Evolutionary conservation across 1,140 invertebrate genomes (phyloP).

Genomic region (Drosophila kurseongensis): DNA sequence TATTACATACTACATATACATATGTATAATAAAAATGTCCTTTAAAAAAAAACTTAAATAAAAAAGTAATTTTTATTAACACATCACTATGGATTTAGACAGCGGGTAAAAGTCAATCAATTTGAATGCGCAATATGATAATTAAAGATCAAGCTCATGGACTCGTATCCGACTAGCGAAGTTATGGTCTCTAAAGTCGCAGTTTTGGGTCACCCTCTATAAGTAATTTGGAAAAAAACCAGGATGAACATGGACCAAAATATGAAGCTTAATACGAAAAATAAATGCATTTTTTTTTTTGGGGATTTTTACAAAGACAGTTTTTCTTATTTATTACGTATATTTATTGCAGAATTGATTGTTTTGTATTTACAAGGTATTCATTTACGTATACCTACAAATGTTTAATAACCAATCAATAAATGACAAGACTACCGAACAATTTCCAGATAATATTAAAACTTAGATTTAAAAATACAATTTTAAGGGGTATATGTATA

Average conservation of each 20-base stretch:
- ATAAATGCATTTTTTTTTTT: too few relatives aligned
- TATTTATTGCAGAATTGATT: conserved; percentile 31
- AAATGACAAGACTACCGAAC: neutral
- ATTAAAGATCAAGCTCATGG: too few relatives aligned
- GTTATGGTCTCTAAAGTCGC: too few relatives aligned
- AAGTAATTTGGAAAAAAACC: neutral
- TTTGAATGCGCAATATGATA: too few relatives aligned
- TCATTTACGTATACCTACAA: conserved; percentile 14
- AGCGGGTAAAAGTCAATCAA: too few relatives aligned
- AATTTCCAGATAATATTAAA: too few relatives aligned
- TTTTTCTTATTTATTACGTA: neutral
- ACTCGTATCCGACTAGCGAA: too few relatives aligned
- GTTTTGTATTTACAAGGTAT: conserved; percentile 36
- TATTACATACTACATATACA: conserved; percentile 74
- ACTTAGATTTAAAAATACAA: neutral
- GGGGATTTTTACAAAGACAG: too few relatives aligned
- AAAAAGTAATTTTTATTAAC: neutral
- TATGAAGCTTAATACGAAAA: too few relatives aligned
- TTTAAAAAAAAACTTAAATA: conserved; percentile 49
- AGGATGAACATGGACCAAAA: too few relatives aligned
- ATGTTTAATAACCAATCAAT: neutral
- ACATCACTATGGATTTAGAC: too few relatives aligned
- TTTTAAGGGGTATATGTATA: neutral
- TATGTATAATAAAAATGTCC: conserved; percentile 80
- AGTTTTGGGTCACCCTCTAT: too few relatives aligned